These are phyloP conservation scores for Leistus spinibarbis DNA, from an alignment of 2,888 invertebrate genomes.

Conservation along the genomic window DNA sequence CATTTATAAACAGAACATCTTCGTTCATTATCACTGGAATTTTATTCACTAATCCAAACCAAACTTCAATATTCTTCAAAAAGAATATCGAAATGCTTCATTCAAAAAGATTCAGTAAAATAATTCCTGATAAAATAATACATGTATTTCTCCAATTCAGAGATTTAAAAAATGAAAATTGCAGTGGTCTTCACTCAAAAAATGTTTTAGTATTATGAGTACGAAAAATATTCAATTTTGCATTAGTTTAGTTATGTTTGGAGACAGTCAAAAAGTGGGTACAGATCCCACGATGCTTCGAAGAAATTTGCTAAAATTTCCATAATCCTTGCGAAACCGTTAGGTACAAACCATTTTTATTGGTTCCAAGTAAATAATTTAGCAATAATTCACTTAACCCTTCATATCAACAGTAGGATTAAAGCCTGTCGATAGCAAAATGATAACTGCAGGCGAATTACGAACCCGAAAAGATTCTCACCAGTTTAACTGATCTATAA, in stretches of 20 bases:
- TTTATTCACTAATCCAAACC: no score
- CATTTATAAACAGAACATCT: no score
- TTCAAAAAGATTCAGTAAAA: no score
- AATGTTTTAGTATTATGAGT: no score
- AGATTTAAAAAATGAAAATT: no score
- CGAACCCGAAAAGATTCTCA: constrained; percentile 17
- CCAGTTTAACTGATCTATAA: constrained; percentile 18
- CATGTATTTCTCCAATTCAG: no score
- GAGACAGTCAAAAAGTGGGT: not conserved
- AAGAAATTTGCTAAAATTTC: not conserved
- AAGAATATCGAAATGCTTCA: no score
- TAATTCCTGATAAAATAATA: no score
- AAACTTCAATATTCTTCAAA: no score
- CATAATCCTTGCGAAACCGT: not conserved
- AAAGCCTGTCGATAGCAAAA: constrained; percentile 12
- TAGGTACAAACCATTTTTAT: not conserved
- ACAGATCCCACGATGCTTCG: not conserved
- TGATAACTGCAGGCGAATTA: constrained; percentile 2
- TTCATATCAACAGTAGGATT: not conserved
- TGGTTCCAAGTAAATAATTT: constrained; percentile 18
- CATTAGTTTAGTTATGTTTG: no score
- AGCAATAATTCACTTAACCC: constrained; percentile 8
- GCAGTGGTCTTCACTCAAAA: no score
- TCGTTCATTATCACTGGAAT: no score
- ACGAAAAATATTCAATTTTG: not conserved